A percentile compares a stretch with the other conserved stretches of the same genome.
Evolutionary conservation across 2,888 invertebrate genomes (phyloP).

Genomic region (Fragum fragum): DNA sequence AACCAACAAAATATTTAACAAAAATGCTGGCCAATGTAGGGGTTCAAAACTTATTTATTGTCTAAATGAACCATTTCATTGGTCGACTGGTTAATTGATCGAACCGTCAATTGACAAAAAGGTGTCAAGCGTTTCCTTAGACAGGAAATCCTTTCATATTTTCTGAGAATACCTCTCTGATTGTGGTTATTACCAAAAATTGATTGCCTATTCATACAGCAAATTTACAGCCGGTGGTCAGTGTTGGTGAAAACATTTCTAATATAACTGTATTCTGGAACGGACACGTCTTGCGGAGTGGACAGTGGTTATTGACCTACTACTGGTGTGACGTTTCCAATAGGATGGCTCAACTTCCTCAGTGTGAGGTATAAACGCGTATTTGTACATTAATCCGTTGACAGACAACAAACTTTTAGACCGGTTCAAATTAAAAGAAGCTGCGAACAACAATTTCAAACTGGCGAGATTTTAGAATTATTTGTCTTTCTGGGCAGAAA

Average conservation of each 20-base stretch:
- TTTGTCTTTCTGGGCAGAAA: no score
- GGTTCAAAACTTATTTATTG: no score
- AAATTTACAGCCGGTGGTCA: not conserved
- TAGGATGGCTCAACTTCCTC: not conserved
- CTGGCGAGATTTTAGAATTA: no score
- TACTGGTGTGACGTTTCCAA: not conserved
- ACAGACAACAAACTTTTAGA: no score
- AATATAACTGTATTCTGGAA: constrained; percentile 14
- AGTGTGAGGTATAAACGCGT: not conserved
- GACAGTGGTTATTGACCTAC: not conserved
- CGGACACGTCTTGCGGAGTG: not conserved
- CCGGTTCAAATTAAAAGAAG: no score
- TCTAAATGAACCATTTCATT: no score
- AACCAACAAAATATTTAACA: no score
- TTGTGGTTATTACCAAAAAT: not conserved
- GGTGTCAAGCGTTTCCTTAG: not conserved
- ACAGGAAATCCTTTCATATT: not conserved
- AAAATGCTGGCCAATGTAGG: no score
- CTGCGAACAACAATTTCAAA: no score
- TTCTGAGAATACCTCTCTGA: not conserved
- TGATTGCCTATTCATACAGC: constrained; percentile 4
- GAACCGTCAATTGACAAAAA: no score
- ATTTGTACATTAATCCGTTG: no score
- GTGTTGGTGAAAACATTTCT: not conserved
- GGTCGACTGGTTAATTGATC: no score